Evolutionary conservation across 2,113 vertebrate genomes (phyloP).

Genomic region (Microcebus griseorufus): DNA sequence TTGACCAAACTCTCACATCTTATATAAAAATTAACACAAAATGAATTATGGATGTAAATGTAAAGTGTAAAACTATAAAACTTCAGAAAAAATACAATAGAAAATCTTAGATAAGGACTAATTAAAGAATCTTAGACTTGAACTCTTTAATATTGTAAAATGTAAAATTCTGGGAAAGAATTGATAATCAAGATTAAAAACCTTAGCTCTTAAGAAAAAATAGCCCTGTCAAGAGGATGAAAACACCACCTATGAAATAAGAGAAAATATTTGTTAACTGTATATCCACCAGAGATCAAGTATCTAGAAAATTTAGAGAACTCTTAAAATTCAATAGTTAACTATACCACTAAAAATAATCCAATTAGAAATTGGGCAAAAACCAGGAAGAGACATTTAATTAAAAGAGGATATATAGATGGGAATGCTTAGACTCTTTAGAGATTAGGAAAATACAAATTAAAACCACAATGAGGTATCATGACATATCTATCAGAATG

Average conservation of each 20-base stretch:
- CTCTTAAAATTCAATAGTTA: not conserved
- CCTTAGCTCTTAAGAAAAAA: not conserved
- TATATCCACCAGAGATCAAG: not conserved
- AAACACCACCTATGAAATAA: not conserved
- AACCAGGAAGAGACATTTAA: not conserved
- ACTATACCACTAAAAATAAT: not conserved
- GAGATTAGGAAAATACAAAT: too few relatives aligned
- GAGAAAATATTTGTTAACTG: not conserved
- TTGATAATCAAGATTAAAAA: not conserved
- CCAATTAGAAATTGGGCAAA: not conserved
- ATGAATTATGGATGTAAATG: not conserved
- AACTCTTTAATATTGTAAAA: not conserved
- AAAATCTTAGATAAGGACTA: not conserved
- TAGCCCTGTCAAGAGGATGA: not conserved
- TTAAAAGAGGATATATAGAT: not conserved
- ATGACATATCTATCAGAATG: not conserved
- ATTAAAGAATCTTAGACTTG: not conserved
- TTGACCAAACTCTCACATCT: not conserved
- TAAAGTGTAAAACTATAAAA: not conserved
- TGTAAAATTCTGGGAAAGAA: not conserved
- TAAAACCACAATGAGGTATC: not conserved
- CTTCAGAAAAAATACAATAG: not conserved
- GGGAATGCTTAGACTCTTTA: too few relatives aligned
- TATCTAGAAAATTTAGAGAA: not conserved
- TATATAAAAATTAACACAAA: not conserved